Evolutionary conservation across 1,140 invertebrate genomes (phyloP).

Genomic region (Bombus picipes): DNA sequence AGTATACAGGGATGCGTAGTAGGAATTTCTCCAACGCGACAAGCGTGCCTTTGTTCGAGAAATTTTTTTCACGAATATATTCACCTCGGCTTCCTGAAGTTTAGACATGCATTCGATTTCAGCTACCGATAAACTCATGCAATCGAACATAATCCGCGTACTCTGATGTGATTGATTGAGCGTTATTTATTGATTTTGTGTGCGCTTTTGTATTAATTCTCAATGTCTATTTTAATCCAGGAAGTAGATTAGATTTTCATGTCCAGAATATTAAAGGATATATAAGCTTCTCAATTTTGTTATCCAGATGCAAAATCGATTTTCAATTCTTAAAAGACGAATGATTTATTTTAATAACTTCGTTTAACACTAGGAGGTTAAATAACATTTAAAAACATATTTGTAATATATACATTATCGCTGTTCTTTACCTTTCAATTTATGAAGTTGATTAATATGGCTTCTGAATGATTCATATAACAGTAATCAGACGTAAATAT

Average conservation of each 20-base stretch:
- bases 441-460: neutral
- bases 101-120: neutral
- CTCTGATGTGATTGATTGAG: neutral
- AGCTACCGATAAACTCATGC: neutral
- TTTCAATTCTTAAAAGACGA: too few species aligned
- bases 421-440: too few species aligned
- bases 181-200: neutral
- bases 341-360: too few species aligned
- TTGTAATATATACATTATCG: neutral
- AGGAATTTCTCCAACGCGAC: constrained; percentile 47
- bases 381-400: neutral
- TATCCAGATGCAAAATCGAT: too few species aligned
- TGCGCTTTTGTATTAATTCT: too few species aligned
- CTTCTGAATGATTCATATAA: neutral
- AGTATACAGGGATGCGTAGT: neutral
- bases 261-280: neutral
- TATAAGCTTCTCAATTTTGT: too few species aligned
- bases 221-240: neutral
- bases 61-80: constrained; percentile 30
- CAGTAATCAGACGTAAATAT: neutral
- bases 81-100: neutral
- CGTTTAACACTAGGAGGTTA: too few species aligned
- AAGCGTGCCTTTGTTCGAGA: constrained; percentile 20
- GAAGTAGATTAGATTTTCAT: neutral
- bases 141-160: neutral